phyloP scores from a whole-genome alignment of 2,888 invertebrate genomes.

The Deilephila porcellus region DNA sequence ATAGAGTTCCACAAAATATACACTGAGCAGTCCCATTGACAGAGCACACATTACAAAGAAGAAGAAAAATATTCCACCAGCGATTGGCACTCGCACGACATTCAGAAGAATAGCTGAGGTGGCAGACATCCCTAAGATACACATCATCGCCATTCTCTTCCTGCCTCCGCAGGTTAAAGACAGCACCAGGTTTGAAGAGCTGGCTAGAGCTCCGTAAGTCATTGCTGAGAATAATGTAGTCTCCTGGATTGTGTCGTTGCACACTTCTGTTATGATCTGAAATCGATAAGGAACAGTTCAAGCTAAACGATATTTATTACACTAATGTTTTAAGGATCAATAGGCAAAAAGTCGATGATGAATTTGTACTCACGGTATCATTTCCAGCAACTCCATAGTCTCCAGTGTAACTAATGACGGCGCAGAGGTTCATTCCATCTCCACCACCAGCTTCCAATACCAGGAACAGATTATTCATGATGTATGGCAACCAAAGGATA shows the following conservation, averaged over 20 bases:
- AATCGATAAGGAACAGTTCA: conserved; percentile 28
- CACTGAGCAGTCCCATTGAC: conserved; percentile 77
- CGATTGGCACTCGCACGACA: conserved; percentile 65
- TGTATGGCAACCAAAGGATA: conserved; percentile 79
- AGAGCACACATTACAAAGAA: conserved; percentile 75
- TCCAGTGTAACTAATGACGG: conserved; percentile 61
- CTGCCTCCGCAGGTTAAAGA: conserved; percentile 73
- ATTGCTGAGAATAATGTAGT: conserved; percentile 77
- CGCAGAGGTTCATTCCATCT: conserved; percentile 75
- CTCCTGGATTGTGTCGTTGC: conserved; percentile 76
- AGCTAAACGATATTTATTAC: too few relatives aligned
- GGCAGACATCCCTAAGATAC: conserved; percentile 63
- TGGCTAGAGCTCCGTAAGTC: conserved; percentile 75
- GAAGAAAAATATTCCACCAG: conserved; percentile 78
- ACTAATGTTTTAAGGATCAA: too few relatives aligned
- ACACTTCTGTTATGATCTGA: conserved; percentile 60
- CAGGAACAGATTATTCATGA: conserved; percentile 79
- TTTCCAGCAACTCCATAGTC: conserved; percentile 49
- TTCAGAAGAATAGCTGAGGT: conserved; percentile 67
- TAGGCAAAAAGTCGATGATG: too few relatives aligned
- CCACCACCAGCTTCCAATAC: conserved; percentile 71
- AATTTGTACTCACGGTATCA: conserved; percentile 55
- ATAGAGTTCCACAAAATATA: conserved; percentile 79
- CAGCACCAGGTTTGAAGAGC: conserved; percentile 68
- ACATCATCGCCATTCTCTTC: conserved; percentile 74